phyloP scores from a whole-genome alignment of 2,113 vertebrate genomes.

The Brachypodius melanocephalos region DNA sequence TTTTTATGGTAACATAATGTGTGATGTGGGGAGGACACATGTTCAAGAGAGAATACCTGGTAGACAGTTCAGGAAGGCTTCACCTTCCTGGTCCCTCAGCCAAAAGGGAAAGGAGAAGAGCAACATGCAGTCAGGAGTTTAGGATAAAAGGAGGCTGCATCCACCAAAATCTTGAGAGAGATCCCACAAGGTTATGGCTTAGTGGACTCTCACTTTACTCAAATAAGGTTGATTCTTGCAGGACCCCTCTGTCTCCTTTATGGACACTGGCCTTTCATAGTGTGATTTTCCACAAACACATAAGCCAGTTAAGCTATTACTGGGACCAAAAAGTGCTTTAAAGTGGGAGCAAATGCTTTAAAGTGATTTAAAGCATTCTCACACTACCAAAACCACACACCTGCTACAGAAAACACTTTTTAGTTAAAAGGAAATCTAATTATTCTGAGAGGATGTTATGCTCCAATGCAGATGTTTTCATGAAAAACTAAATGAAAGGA shows the following conservation, averaged over 20 bases:
- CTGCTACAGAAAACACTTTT: neutral
- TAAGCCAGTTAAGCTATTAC: neutral
- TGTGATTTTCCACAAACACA: neutral
- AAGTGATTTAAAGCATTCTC: neutral
- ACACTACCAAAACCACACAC: neutral
- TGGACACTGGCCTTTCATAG: neutral
- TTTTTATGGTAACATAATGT: neutral
- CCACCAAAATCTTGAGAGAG: neutral
- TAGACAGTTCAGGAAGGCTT: neutral
- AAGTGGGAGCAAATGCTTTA: too few relatives aligned
- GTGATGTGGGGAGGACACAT: neutral
- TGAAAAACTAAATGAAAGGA: neutral
- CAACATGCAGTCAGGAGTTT: rapidly evolving
- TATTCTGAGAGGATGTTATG: neutral
- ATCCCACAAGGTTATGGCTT: neutral
- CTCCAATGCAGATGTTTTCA: neutral
- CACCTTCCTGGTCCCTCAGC: neutral
- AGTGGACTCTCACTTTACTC: neutral
- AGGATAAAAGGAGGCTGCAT: neutral
- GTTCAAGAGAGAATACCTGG: neutral
- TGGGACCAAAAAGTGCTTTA: neutral
- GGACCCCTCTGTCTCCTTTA: neutral
- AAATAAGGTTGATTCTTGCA: neutral
- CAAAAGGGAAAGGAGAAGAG: neutral
- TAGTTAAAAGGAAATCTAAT: neutral